Percentiles rank a stretch among this genome's conserved stretches.
Evolutionary conservation across 2,888 invertebrate species (phyloP).

Genomic region (Cheilosia impressa): DNA sequence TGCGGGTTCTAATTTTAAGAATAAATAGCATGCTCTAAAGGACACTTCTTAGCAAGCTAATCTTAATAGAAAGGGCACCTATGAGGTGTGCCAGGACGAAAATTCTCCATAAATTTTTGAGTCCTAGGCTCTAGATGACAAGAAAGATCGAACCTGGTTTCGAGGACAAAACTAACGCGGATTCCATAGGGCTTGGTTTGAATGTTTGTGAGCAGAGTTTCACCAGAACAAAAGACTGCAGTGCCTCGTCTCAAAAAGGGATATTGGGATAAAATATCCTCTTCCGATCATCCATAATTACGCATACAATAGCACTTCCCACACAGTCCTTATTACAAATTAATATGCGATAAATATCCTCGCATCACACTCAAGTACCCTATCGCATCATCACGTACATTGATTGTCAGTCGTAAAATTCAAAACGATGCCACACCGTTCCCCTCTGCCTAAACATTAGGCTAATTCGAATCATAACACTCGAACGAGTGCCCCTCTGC

Average conservation of each 20-base stretch:
- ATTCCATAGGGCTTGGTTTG: background rate
- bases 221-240: background rate
- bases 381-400: slow-evolving; percentile 23
- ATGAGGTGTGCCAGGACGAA: too few relatives aligned
- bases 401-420: slow-evolving; percentile 32
- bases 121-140: background rate
- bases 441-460: background rate
- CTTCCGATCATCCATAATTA: background rate
- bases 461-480: slow-evolving; percentile 66
- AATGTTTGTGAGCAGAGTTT: background rate
- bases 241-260: background rate
- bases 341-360: slow-evolving; percentile 46
- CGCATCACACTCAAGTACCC: slow-evolving; percentile 31
- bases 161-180: background rate
- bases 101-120: background rate
- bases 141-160: background rate
- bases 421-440: slow-evolving; percentile 27
- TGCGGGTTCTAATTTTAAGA: too few relatives aligned
- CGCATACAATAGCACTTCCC: background rate
- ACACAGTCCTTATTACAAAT: slow-evolving; percentile 28
- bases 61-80: too few relatives aligned
- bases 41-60: too few relatives aligned
- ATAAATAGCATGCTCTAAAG: too few relatives aligned
- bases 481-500: slow-evolving; percentile 26
- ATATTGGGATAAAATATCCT: background rate